Conservation (phyloP, 2,797 vertebrate genomes). For the Emydoidea blandingii region DNA sequence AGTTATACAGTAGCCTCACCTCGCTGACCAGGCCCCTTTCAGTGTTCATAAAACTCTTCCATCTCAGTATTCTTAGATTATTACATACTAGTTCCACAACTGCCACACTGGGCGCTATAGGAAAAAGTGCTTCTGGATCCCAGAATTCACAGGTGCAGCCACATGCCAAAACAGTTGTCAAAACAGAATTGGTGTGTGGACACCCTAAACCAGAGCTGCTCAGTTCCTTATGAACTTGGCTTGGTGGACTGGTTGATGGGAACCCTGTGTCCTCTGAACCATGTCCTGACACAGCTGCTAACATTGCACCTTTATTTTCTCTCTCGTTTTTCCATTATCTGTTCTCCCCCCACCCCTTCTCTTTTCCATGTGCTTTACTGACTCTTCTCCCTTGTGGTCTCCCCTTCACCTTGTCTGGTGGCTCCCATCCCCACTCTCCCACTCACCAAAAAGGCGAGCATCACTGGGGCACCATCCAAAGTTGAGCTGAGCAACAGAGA, state of each 20-base stretch:
- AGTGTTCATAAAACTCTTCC: rapidly evolving
- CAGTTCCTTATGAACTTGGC: not conserved
- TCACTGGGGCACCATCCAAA: rapidly evolving
- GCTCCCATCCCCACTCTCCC: not conserved
- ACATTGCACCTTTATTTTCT: not conserved
- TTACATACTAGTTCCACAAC: not conserved
- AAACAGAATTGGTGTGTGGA: too few species aligned
- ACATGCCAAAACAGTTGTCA: too few species aligned
- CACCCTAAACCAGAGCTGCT: too few species aligned
- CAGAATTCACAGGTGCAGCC: not conserved
- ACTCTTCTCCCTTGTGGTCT: not conserved
- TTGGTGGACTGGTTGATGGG: not conserved
- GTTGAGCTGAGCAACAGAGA: not conserved
- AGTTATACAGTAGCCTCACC: rapidly evolving
- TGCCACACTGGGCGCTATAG: not conserved
- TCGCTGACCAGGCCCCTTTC: not conserved
- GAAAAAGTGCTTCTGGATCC: not conserved
- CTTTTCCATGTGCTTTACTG: not conserved
- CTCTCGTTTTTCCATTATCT: not conserved
- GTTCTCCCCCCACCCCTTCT: not conserved
- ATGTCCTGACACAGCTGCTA: not conserved
- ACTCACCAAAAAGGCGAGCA: not conserved
- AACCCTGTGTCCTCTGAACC: not conserved
- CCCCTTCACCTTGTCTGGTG: not conserved
- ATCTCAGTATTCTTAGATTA: not conserved